These are phyloP conservation scores for Stenurella melanura DNA, from an alignment of 2,888 invertebrate genomes.

Conservation along the genomic window DNA sequence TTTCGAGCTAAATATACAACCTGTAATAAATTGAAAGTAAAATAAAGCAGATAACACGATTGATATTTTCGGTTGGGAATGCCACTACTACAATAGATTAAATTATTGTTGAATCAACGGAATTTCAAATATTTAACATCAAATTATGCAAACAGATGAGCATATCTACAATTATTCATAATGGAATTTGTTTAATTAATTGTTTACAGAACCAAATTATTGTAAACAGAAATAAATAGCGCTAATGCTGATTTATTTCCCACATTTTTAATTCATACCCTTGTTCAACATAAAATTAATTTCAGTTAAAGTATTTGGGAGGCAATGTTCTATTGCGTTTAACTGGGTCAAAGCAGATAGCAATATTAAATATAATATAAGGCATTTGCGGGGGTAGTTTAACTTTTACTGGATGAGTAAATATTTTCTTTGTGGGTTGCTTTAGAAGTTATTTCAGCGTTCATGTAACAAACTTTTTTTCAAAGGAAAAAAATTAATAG, in stretches of 20 bases:
- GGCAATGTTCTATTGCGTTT: background rate
- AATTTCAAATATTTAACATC: background rate
- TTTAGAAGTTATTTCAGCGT: background rate
- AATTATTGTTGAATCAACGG: background rate
- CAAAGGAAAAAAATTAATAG: too few species aligned
- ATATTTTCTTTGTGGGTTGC: background rate
- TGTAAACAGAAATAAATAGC: background rate
- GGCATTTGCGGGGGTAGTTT: background rate
- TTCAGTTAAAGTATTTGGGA: slow-evolving; percentile 2
- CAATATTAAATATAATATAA: background rate
- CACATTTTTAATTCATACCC: background rate
- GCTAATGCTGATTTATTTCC: background rate
- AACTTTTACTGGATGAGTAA: background rate
- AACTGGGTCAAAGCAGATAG: background rate
- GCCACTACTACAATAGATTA: background rate
- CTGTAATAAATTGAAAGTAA: background rate
- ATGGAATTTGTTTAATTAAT: background rate
- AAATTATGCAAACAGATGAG: background rate
- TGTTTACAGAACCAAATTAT: background rate
- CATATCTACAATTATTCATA: background rate
- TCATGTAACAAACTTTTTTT: too few species aligned
- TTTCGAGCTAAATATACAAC: too few species aligned
- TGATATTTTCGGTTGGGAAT: background rate
- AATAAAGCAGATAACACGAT: background rate
- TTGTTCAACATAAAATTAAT: background rate